Evolutionary conservation across 1,140 invertebrate genomes (phyloP).

Genomic region (Druon quercuslanigerum): DNA sequence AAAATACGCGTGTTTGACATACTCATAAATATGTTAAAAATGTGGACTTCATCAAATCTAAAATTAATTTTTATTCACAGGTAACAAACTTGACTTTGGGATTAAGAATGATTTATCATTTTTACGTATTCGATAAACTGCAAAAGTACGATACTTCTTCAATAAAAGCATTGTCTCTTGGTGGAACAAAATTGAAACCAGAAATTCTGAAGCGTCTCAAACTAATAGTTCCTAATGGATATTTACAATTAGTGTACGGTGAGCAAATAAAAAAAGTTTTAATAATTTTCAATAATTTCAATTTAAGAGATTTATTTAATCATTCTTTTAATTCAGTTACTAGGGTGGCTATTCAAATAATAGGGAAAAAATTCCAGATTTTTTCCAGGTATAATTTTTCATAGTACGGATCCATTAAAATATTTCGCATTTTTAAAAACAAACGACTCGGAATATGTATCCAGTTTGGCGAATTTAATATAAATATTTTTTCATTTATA

Average conservation of each 20-base stretch:
- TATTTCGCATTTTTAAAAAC: no score
- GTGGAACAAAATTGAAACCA: conserved; percentile 63
- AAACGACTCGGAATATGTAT: no score
- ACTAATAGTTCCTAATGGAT: conserved; percentile 41
- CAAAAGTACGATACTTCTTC: conserved; percentile 54
- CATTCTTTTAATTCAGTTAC: no score
- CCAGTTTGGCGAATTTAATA: no score
- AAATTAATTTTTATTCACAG: conserved; percentile 37
- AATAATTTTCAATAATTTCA: not conserved
- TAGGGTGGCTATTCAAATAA: no score
- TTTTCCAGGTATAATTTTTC: no score
- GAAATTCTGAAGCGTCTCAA: conserved; percentile 44
- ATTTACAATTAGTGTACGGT: conserved; percentile 57
- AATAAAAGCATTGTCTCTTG: conserved; percentile 44
- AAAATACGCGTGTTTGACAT: no score
- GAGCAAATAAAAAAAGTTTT: conserved; percentile 24
- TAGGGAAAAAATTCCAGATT: no score
- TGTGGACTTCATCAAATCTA: not conserved
- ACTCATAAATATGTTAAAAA: no score
- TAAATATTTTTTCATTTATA: no score
- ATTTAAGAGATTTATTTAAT: not conserved
- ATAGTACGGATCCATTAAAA: no score
- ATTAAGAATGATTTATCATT: conserved; percentile 51
- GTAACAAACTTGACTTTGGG: conserved; percentile 45
- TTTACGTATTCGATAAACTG: conserved; percentile 42